Percentiles rank a stretch among this genome's conserved stretches.
Conservation (phyloP, 2,797 vertebrate genomes). For the Melanogrammus aeglefinus region DNA sequence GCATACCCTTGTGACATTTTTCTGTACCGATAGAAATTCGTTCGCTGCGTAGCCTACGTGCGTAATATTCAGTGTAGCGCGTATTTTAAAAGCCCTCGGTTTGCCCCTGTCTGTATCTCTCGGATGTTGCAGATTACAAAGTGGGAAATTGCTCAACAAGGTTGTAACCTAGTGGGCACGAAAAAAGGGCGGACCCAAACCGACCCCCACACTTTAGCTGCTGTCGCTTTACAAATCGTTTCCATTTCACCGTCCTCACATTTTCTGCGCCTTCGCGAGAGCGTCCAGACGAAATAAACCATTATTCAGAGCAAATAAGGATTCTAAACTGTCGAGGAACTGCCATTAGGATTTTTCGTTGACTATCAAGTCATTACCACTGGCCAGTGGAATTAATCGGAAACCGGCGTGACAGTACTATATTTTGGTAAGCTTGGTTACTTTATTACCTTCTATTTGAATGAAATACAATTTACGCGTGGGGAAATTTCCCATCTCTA, state of each 20-base stretch:
- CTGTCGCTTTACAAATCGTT: conserved; percentile 43
- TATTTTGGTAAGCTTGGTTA: conserved; percentile 51
- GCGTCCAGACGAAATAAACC: background rate
- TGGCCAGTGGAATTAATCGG: conserved; percentile 46
- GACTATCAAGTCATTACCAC: background rate
- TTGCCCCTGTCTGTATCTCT: background rate
- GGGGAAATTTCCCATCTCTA: background rate
- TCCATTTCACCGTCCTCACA: conserved; percentile 39
- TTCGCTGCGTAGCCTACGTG: too few species aligned
- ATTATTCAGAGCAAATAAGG: background rate
- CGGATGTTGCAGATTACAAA: background rate
- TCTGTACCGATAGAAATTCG: too few species aligned
- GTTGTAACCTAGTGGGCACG: background rate
- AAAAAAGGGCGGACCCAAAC: conserved; percentile 60
- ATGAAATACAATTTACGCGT: background rate
- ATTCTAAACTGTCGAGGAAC: background rate
- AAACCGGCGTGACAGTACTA: conserved; percentile 27
- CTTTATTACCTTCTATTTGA: background rate
- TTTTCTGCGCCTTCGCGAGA: conserved; percentile 6
- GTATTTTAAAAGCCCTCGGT: background rate
- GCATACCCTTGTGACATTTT: too few species aligned
- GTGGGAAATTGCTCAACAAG: background rate
- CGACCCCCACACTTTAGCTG: conserved; percentile 54
- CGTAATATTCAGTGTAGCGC: background rate
- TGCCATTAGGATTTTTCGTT: background rate